A percentile compares a stretch with the other conserved stretches of the same genome.
phyloP scores from a whole-genome alignment of 2,888 invertebrate genomes.

The Drosophila greeni region DNA sequence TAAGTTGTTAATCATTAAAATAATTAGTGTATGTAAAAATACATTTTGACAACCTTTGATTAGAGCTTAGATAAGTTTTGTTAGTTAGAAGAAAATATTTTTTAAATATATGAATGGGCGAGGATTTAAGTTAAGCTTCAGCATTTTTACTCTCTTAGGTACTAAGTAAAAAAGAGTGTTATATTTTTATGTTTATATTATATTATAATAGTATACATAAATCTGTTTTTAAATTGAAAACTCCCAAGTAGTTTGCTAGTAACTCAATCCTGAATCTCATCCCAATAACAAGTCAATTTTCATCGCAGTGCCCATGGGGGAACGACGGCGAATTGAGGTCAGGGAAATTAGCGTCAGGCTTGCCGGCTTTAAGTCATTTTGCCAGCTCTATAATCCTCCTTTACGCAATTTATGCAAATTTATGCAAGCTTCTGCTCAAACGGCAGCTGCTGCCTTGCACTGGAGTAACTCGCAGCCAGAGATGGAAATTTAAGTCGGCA shows the following conservation, averaged over 20 bases:
- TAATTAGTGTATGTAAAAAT: too few relatives aligned
- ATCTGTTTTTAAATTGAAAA: not conserved
- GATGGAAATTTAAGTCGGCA: slow-evolving; percentile 38
- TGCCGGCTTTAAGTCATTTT: slow-evolving; percentile 36
- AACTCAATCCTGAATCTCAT: not conserved
- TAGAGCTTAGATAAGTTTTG: too few relatives aligned
- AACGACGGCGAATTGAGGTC: slow-evolving; percentile 49
- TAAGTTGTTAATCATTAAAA: not conserved
- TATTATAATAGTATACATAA: too few relatives aligned
- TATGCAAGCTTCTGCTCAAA: slow-evolving; percentile 54
- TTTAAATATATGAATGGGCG: too few relatives aligned
- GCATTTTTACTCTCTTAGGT: too few relatives aligned
- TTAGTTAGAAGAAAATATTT: too few relatives aligned
- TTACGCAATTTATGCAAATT: slow-evolving; percentile 49
- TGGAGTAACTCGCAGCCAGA: slow-evolving; percentile 36
- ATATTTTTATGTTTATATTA: too few relatives aligned
- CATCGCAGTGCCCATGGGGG: not conserved
- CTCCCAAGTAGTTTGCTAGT: not conserved
- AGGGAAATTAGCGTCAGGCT: slow-evolving; percentile 59
- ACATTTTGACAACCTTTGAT: too few relatives aligned
- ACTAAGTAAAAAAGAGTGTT: too few relatives aligned
- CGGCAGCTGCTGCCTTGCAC: slow-evolving; percentile 50
- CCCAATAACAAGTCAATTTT: slow-evolving; percentile 3
- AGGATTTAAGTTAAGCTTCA: too few relatives aligned
- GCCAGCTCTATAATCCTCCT: slow-evolving; percentile 25